Conservation (phyloP, 2,797 vertebrate genomes). For the Molossus alvarezi region DNA sequence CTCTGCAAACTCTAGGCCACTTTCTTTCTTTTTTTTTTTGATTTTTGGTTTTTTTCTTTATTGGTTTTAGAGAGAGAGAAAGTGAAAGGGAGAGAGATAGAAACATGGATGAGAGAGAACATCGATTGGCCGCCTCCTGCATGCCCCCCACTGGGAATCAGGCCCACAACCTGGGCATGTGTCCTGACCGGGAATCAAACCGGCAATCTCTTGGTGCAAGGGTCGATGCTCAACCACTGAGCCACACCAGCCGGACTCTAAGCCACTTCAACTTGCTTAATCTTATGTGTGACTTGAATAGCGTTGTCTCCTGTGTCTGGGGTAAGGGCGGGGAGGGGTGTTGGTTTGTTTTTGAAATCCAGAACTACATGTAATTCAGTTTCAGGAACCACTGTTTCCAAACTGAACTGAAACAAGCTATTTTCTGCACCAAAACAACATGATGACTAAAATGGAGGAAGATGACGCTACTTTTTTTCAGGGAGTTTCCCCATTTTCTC, state of each 20-base stretch:
- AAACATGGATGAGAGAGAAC: too few relatives aligned
- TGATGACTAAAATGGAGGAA: neutral
- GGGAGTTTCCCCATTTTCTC: conserved; percentile 73
- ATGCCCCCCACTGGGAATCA: too few relatives aligned
- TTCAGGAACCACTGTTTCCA: neutral
- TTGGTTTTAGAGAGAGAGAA: too few relatives aligned
- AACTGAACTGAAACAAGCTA: neutral
- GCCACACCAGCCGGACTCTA: too few relatives aligned
- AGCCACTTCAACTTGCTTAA: neutral
- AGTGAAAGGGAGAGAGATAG: too few relatives aligned
- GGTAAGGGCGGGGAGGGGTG: neutral
- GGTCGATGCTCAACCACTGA: too few relatives aligned
- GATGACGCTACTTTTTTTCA: neutral
- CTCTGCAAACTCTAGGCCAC: neutral
- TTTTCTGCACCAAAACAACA: neutral
- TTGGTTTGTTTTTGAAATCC: conserved; percentile 22
- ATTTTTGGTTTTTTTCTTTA: too few relatives aligned
- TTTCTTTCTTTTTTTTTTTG: neutral
- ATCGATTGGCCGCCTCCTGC: too few relatives aligned
- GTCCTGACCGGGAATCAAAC: too few relatives aligned
- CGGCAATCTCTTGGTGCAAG: too few relatives aligned
- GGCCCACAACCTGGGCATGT: too few relatives aligned
- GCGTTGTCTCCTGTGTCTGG: neutral
- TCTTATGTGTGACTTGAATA: neutral
- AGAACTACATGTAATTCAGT: conserved; percentile 24